phyloP scores from a whole-genome alignment of 2,113 vertebrate species.

The Ceratotherium simum region DNA sequence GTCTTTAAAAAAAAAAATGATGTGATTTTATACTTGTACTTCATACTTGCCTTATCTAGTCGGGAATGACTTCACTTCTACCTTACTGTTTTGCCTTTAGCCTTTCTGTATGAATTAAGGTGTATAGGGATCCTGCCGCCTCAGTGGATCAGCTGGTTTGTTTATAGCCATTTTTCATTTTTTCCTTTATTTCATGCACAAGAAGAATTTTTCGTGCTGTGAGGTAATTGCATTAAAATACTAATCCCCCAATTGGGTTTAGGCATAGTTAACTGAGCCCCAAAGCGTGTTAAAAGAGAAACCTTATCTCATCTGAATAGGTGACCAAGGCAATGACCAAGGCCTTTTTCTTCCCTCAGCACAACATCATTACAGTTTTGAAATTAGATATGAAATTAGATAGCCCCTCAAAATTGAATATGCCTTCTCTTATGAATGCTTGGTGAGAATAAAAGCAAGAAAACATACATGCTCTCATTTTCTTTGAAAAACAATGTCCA shows the following conservation, averaged over 20 bases:
- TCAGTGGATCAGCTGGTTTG: not conserved
- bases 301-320: not conserved
- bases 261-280: not conserved
- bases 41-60: not conserved
- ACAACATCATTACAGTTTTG: not conserved
- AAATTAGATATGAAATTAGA: not conserved
- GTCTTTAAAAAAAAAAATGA: not conserved
- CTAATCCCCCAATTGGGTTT: not conserved
- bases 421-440: not conserved
- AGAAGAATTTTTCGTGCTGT: not conserved
- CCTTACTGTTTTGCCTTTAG: not conserved
- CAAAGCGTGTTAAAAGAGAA: constrained; percentile 34
- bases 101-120: not conserved
- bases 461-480: not conserved
- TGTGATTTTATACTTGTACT: not conserved
- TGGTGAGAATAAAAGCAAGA: constrained; percentile 32
- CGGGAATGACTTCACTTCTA: not conserved
- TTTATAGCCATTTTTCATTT: not conserved
- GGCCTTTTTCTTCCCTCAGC: not conserved
- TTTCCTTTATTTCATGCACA: not conserved
- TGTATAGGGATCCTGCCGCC: not conserved
- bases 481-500: not conserved
- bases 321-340: not conserved
- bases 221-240: constrained; percentile 38
- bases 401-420: not conserved